phyloP scores from a whole-genome alignment of 2,888 invertebrate species.

The Hypolimnas misippus region DNA sequence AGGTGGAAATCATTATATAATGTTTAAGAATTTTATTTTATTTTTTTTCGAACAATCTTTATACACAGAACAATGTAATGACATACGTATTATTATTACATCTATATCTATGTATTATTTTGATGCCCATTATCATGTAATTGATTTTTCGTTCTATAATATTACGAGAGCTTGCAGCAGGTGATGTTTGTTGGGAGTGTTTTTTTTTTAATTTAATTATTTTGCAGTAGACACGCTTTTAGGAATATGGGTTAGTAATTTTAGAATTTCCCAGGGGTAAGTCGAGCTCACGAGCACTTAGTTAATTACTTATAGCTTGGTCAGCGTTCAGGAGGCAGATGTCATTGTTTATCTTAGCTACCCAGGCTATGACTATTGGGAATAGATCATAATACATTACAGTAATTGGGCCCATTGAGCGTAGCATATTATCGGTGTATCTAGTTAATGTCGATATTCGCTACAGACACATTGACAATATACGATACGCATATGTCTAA shows the following conservation, averaged over 20 bases:
- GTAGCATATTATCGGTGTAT: neutral
- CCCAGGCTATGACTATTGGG: conserved; percentile 29
- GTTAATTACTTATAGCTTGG: conserved; percentile 41
- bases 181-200: conserved; percentile 20
- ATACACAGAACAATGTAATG: no score
- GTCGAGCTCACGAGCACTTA: conserved; percentile 36
- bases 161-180: conserved; percentile 3
- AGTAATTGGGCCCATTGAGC: neutral
- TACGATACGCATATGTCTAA: no score
- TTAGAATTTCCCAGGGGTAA: conserved; percentile 38
- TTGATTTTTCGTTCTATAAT: neutral
- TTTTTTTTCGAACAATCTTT: no score
- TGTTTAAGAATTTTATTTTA: no score
- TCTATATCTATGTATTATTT: no score
- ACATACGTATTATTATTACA: no score
- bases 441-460: neutral
- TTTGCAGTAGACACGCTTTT: conserved; percentile 31
- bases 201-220: conserved; percentile 33
- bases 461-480: no score
- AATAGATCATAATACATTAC: conserved; percentile 17
- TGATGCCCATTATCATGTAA: neutral
- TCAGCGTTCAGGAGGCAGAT: conserved; percentile 31
- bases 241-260: conserved; percentile 39
- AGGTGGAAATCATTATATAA: no score
- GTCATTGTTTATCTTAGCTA: conserved; percentile 35